These are phyloP conservation scores for Falco columbarius DNA, from an alignment of 2,797 vertebrate genomes.

Conservation along the genomic window DNA sequence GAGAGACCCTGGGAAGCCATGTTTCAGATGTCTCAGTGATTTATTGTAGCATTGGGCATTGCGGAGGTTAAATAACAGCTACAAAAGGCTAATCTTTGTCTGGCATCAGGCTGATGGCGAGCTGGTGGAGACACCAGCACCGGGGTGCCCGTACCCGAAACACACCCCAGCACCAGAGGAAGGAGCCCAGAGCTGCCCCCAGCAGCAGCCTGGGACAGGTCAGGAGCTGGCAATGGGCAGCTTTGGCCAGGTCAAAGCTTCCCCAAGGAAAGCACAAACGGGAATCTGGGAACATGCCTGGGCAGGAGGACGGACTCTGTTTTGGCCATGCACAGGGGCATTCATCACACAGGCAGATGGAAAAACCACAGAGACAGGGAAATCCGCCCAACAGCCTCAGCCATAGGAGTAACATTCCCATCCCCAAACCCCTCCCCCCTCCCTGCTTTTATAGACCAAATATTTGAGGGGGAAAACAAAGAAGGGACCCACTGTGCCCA, in stretches of 20 bases:
- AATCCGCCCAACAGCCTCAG: background rate
- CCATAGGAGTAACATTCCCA: fast-evolving
- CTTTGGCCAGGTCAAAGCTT: background rate
- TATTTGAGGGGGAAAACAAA: background rate
- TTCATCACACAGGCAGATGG: fast-evolving
- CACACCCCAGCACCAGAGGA: fast-evolving
- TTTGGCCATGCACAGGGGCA: fast-evolving
- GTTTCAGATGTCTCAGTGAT: background rate
- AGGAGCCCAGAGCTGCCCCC: background rate
- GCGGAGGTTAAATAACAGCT: background rate
- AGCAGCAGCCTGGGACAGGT: background rate
- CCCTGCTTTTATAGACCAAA: background rate
- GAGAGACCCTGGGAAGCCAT: background rate
- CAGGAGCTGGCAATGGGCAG: background rate
- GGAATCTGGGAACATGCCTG: background rate
- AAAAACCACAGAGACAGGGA: background rate
- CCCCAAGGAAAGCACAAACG: background rate
- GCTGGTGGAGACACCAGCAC: background rate
- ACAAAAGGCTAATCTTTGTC: background rate
- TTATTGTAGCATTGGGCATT: fast-evolving
- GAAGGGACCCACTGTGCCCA: too few species aligned
- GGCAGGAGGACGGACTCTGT: background rate
- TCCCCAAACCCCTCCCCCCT: background rate
- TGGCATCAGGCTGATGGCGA: background rate
- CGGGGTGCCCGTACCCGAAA: background rate